These are phyloP conservation scores for Poecilia wingei DNA, from an alignment of 2,797 vertebrate genomes.

Conservation along the genomic window DNA sequence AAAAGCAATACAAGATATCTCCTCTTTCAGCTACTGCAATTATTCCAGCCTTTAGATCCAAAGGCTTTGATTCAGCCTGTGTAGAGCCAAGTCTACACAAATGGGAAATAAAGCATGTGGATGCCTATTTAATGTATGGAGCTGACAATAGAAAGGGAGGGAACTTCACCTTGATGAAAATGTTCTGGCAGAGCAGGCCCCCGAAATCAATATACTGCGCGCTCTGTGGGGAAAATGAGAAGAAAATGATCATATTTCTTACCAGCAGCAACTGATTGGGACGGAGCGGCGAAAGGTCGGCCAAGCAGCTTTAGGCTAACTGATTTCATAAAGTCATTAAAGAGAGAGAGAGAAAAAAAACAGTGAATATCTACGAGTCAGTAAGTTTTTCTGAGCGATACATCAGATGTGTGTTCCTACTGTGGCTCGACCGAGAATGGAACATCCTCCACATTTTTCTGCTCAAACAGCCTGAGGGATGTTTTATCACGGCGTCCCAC, in stretches of 20 bases:
- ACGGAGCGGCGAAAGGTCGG: conserved; percentile 65
- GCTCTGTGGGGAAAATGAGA: conserved; percentile 61
- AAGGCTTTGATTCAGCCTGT: conserved; percentile 36
- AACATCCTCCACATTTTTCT: conserved; percentile 39
- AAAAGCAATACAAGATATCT: conserved; percentile 51
- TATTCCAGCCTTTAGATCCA: conserved; percentile 31
- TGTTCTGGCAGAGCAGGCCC: conserved; percentile 56
- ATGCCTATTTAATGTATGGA: conserved; percentile 33
- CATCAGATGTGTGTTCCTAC: conserved; percentile 41
- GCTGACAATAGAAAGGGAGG: conserved; percentile 33
- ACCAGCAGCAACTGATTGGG: conserved; percentile 44
- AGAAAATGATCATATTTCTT: conserved; percentile 62
- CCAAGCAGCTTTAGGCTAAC: conserved; percentile 40
- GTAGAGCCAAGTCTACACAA: conserved; percentile 13
- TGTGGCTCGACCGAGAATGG: conserved; percentile 38
- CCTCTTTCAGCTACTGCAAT: conserved; percentile 19
- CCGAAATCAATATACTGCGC: conserved; percentile 69
- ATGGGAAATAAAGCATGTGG: conserved; percentile 33
- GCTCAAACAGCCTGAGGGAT: conserved; percentile 55
- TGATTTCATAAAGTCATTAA: conserved; percentile 37
- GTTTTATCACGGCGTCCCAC: conserved; percentile 40
- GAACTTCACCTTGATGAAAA: conserved; percentile 59
- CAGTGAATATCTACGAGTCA: conserved; percentile 23
- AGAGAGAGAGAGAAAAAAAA: background rate
- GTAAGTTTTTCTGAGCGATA: conserved; percentile 44